phyloP scores from a whole-genome alignment of 2,888 invertebrate genomes.

The Bedellia somnulentella region DNA sequence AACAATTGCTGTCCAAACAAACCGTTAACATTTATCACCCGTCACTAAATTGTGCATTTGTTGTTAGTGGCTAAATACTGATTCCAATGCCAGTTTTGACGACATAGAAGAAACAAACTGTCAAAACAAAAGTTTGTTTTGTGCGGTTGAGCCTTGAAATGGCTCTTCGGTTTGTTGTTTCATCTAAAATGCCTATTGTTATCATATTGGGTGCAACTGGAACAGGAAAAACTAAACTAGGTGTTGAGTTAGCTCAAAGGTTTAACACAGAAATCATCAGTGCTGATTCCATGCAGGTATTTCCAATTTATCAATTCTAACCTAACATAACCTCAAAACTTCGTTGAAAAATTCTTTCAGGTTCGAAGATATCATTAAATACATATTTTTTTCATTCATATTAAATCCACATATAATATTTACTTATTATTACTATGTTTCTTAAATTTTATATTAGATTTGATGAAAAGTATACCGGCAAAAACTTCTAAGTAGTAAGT shows the following conservation, averaged over 20 bases:
- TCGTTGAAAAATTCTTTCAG: too few species aligned
- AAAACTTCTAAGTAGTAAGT: too few species aligned
- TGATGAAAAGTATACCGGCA: too few species aligned
- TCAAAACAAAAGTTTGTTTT: constrained; percentile 49
- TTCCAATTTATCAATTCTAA: constrained; percentile 5
- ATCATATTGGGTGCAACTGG: constrained; percentile 96
- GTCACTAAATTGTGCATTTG: too few species aligned
- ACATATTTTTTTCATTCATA: too few species aligned
- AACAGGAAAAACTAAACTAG: constrained; percentile 95
- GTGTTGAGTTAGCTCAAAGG: constrained; percentile 84
- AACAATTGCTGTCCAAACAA: too few species aligned
- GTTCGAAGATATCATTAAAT: too few species aligned
- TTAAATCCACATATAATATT: too few species aligned
- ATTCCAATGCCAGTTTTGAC: background rate
- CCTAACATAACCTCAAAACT: constrained; percentile 27
- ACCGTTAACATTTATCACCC: too few species aligned
- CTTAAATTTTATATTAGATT: too few species aligned
- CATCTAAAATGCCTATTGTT: constrained; percentile 67
- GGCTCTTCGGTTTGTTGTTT: constrained; percentile 40
- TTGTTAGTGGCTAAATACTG: constrained; percentile 1
- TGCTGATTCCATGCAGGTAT: constrained; percentile 98
- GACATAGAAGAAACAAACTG: constrained; percentile 12
- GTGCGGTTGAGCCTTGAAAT: constrained; percentile 24
- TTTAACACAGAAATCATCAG: constrained; percentile 93
- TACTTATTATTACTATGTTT: too few species aligned